A percentile compares a stretch with the other conserved stretches of the same genome.
These are phyloP conservation scores for Anadara kagoshimensis DNA, from an alignment of 1,140 invertebrate genomes.

Conservation along the genomic window DNA sequence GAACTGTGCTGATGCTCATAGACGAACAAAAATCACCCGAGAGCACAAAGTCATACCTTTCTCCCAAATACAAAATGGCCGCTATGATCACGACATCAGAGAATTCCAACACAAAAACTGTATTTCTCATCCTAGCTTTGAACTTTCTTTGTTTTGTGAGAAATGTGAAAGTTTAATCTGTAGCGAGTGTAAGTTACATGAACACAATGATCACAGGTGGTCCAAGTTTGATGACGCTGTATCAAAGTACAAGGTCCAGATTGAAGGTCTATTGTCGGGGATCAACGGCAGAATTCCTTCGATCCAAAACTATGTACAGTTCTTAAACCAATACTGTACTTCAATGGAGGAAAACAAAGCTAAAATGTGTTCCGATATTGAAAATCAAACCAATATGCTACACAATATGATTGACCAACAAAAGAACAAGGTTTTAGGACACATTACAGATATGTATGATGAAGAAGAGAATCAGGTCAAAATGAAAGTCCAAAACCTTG, in stretches of 20 bases:
- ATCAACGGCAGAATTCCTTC: constrained; percentile 50
- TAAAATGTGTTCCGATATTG: constrained; percentile 35
- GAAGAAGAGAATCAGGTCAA: constrained; percentile 47
- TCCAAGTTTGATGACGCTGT: constrained; percentile 42
- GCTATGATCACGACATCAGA: constrained; percentile 65
- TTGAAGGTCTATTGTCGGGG: constrained; percentile 49
- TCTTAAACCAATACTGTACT: constrained; percentile 49
- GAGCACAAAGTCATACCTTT: constrained; percentile 61
- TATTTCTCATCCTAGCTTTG: constrained; percentile 37
- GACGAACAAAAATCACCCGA: constrained; percentile 64
- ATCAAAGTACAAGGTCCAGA: constrained; percentile 44
- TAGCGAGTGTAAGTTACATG: constrained; percentile 48
- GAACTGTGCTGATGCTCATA: constrained; percentile 59
- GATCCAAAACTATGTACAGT: constrained; percentile 51
- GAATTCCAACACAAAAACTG: constrained; percentile 51
- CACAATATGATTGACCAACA: constrained; percentile 63
- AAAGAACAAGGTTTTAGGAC: constrained; percentile 38
- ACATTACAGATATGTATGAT: constrained; percentile 40
- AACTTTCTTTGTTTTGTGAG: constrained; percentile 53
- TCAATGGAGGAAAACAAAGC: constrained; percentile 46
- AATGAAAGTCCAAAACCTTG: constrained; percentile 43
- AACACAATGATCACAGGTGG: constrained; percentile 57
- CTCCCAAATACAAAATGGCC: constrained; percentile 57
- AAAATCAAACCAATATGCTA: constrained; percentile 56
- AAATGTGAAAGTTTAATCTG: constrained; percentile 60